Conservation (phyloP, 2,797 vertebrate species). For the Neomorphus geoffroyi region DNA sequence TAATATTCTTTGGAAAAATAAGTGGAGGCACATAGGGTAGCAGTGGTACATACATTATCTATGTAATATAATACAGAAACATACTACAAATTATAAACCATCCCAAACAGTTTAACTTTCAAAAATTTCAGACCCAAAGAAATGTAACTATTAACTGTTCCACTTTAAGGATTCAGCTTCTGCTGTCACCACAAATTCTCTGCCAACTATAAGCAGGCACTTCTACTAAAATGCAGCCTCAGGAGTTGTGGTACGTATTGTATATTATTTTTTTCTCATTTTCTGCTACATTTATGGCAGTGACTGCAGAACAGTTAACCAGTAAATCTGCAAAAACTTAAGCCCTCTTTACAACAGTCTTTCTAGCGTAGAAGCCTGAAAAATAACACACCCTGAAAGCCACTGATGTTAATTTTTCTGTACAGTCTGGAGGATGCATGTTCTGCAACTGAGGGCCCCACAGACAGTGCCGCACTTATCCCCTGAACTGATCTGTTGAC, state of each 20-base stretch:
- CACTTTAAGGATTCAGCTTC: background rate
- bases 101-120: background rate
- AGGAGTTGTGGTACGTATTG: fast-evolving
- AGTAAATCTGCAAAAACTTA: fast-evolving
- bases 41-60: background rate
- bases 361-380: background rate
- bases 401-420: fast-evolving
- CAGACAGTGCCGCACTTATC: fast-evolving
- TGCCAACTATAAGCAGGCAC: background rate
- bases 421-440: fast-evolving
- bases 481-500: fast-evolving
- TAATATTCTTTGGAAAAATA: background rate
- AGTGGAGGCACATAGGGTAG: background rate
- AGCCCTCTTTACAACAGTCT: fast-evolving
- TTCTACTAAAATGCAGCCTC: background rate
- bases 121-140: background rate
- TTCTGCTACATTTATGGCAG: background rate
- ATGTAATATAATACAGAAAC: background rate
- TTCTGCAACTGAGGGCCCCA: background rate
- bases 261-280: background rate
- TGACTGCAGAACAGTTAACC: fast-evolving
- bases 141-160: background rate
- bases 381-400: fast-evolving
- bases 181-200: background rate
- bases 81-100: background rate